Conservation (phyloP, 1,140 invertebrate species). For the Agraylea sexmaculata region DNA sequence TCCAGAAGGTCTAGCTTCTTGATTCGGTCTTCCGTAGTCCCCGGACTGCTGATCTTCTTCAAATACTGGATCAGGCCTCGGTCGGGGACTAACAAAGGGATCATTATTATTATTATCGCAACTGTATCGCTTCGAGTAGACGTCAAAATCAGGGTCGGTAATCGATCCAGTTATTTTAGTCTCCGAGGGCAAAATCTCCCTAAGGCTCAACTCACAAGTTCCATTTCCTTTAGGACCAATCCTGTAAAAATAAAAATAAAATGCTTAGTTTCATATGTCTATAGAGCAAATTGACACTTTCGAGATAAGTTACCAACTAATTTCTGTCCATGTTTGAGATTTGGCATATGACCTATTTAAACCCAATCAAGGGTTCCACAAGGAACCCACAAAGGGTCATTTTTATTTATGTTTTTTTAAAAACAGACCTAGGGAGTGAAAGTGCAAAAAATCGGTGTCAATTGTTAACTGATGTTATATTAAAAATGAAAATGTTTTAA, state of each 20-base stretch:
- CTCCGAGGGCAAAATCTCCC: constrained; percentile 29
- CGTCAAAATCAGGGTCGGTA: constrained; percentile 47
- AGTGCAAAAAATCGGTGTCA: too few relatives aligned
- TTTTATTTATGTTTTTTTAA: background rate
- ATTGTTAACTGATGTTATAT: too few relatives aligned
- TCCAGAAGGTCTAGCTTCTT: too few relatives aligned
- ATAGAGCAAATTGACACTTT: background rate
- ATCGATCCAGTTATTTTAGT: constrained; percentile 30
- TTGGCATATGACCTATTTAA: background rate
- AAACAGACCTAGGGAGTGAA: too few relatives aligned
- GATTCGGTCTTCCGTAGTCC: constrained; percentile 4
- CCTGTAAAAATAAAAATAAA: constrained; percentile 29
- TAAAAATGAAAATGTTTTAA: too few relatives aligned
- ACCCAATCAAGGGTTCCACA: background rate
- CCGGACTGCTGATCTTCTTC: constrained; percentile 5
- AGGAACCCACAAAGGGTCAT: background rate
- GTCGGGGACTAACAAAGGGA: constrained; percentile 13
- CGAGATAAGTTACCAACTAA: background rate
- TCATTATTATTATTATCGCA: constrained; percentile 25
- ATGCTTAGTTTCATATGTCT: background rate
- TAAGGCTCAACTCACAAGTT: constrained; percentile 42
- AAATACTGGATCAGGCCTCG: constrained; percentile 11
- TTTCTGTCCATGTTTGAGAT: background rate
- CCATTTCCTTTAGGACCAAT: constrained; percentile 49
- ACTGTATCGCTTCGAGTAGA: constrained; percentile 43